Evolutionary conservation across 2,797 vertebrate genomes (phyloP), one percentile per base, ranked within the genome.

Genomic region (Onychomys leucogaster): DNA sequence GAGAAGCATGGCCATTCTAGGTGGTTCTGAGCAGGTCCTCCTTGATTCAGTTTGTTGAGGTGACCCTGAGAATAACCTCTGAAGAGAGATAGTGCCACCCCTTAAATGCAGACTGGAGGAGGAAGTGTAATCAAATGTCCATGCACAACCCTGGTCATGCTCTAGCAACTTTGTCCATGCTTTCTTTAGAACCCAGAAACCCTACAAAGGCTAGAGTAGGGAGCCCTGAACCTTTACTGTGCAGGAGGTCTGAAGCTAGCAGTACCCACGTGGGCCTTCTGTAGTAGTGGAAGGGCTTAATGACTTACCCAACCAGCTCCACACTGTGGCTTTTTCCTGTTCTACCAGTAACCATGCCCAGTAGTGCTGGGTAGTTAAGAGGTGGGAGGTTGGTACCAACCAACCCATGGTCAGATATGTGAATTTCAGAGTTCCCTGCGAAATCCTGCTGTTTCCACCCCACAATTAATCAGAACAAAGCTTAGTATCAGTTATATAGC

Each of bases 401-500:
- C 5, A 52, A 14, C 32, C 43, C 55, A 32, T 83, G 73, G 65
- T 69, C 71, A 63, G 41, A 57, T n/a, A 23, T 88, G 32, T 91
- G 57, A 19, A n/a, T 83, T 89, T 43, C 63, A 49, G 75, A 55
- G 14, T 71, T 49, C 49, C 27, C 43, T 80, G 86, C 32, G 76
- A 89, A 93, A 77, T 88, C 90, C 10, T 25, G 13, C 84, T 78
- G 73, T 84, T 95, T 61, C 41, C 86, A 77, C 63, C 14, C 94
- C 43, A 69, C 87, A 76, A 80, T 57, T 59, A 59, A 92, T 83
- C 85, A 52, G 93, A 96, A 96, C 86, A 63, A 96, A 43, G 61
- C 85, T 96, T 96, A 78, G 57, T 94, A 82, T 96, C 94, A 89
- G 52, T 94, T 96, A 86, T 43, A 75, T 93, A 91, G 94, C 85